Evolutionary conservation across 2,113 vertebrate genomes (phyloP), one percentile per base, ranked within the genome.

Genomic region (Apus apus): DNA sequence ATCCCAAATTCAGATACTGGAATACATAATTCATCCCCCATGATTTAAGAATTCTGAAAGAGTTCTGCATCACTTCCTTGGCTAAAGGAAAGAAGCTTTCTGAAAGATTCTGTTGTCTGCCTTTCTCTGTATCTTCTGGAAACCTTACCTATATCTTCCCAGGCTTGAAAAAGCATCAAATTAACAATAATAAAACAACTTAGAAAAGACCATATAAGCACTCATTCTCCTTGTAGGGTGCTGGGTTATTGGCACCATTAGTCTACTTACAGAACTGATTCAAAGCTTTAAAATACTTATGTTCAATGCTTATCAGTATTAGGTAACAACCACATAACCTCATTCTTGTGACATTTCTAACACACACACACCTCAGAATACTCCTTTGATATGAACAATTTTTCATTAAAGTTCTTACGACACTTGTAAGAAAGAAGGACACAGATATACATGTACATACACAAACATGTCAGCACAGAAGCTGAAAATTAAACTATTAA

Each of bases 361-460:
- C 26, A 60, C 0, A 0, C 0, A 0, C 15, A 56, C 8, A 43
- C 9, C 19, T 80, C 30, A n/a, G 36, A 80, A 66, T 1, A 32
- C 5, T 10, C 3, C 26, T 50, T 32, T 23, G 13, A 80, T 74
- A 74, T 18, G 29, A 84, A 62, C 21, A 19, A 12, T 16, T 58
- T 43, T 43, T 23, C 22, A n/a, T 48, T 61, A 30, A 15, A 23
- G 5, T 56, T 56, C n/a, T 40, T 4, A 17, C 3, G 29, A 29
- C 1, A 3, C 48, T 48, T 60, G 10, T 16, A 46, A 62, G 7
- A 27, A 40, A 66, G 34, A 83, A 87, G 64, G 18, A 32, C 17
- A 56, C 8, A n/a, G 5, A 27, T 70, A 21, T 6, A 7, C 6
- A 78, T 3, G 13, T 25, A 57, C 2, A 14, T 11, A 20, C 11